A percentile compares a stretch with the other conserved stretches of the same genome.
Evolutionary conservation across 1,140 invertebrate genomes (phyloP).

Genomic region (Aphelenchoides avenae): DNA sequence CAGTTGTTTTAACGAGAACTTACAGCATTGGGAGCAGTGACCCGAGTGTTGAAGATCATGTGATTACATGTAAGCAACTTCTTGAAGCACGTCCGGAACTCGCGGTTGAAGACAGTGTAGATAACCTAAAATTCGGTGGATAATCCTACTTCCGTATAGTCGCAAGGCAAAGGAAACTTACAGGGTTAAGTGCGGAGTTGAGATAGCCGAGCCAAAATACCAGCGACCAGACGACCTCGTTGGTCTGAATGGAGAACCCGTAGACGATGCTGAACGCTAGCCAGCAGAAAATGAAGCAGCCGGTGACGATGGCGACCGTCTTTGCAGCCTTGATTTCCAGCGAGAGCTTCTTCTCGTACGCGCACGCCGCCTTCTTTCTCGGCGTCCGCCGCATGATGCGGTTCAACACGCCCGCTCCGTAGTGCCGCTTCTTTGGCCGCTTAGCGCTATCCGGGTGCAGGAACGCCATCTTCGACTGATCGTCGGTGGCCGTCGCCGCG

Average conservation of each 20-base stretch:
- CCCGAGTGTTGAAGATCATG: conserved; percentile 40
- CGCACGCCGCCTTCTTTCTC: conserved; percentile 48
- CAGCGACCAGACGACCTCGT: conserved; percentile 57
- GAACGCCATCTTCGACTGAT: conserved; percentile 16
- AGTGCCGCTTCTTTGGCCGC: conserved; percentile 25
- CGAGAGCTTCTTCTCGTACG: conserved; percentile 58
- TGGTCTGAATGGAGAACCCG: conserved; percentile 67
- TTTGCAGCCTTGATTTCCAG: conserved; percentile 70
- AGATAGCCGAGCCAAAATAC: conserved; percentile 55
- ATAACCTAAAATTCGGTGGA: conserved; percentile 31
- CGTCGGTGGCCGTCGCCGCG: too few relatives aligned
- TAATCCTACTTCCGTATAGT: conserved; percentile 28
- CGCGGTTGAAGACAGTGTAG: conserved; percentile 56
- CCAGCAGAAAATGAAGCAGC: conserved; percentile 92
- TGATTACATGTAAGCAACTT: conserved; percentile 57
- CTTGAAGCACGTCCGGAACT: conserved; percentile 57
- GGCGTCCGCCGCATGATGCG: conserved; percentile 38
- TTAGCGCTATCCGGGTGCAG: conserved; percentile 29
- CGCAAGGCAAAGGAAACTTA: too few relatives aligned
- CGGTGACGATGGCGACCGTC: conserved; percentile 85
- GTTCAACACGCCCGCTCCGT: conserved; percentile 31
- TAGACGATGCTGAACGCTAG: conserved; percentile 96
- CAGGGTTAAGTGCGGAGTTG: conserved; percentile 54
- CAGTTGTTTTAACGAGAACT: too few relatives aligned
- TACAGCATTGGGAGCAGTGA: conserved; percentile 28